phyloP scores from a whole-genome alignment of 2,888 invertebrate genomes.

The Drymonia ruficornis region DNA sequence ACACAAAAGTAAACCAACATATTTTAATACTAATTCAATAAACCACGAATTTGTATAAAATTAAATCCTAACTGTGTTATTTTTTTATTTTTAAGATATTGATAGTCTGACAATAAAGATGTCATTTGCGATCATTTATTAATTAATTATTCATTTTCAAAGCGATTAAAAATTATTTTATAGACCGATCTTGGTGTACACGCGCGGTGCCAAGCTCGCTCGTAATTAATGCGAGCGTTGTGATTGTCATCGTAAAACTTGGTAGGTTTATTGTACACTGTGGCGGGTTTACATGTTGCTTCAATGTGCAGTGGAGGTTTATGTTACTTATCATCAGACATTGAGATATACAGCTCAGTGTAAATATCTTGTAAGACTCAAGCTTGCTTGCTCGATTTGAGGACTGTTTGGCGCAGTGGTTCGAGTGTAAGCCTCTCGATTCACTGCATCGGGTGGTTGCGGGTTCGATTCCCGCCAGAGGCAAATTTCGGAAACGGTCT shows the following conservation, averaged over 20 bases:
- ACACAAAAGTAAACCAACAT: not conserved
- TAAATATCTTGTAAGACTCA: too few species aligned
- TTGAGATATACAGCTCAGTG: not conserved
- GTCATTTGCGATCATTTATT: slow-evolving; percentile 30
- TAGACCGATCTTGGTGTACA: slow-evolving; percentile 8
- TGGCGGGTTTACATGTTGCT: slow-evolving; percentile 31
- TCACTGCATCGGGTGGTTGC: too few species aligned
- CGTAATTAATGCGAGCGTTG: slow-evolving; percentile 40
- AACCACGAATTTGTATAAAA: slow-evolving; percentile 14
- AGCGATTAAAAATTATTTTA: slow-evolving; percentile 43
- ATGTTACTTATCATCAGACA: slow-evolving; percentile 14
- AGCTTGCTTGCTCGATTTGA: too few species aligned
- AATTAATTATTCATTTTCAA: slow-evolving; percentile 46
- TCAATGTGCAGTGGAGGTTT: slow-evolving; percentile 28
- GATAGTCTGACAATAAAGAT: slow-evolving; percentile 33
- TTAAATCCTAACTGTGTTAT: slow-evolving; percentile 32
- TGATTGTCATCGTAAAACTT: slow-evolving; percentile 44
- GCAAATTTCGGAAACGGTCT: too few species aligned
- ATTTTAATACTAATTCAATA: not conserved
- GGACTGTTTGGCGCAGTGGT: too few species aligned
- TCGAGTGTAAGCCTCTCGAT: too few species aligned
- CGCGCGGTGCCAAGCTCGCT: slow-evolving; percentile 5
- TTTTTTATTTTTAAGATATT: slow-evolving; percentile 20
- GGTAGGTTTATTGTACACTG: slow-evolving; percentile 38
- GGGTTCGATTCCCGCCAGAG: too few species aligned